A percentile compares a stretch with the other conserved stretches of the same genome.
Evolutionary conservation across 2,888 invertebrate genomes (phyloP).

Genomic region (Hedychridium roseum): DNA sequence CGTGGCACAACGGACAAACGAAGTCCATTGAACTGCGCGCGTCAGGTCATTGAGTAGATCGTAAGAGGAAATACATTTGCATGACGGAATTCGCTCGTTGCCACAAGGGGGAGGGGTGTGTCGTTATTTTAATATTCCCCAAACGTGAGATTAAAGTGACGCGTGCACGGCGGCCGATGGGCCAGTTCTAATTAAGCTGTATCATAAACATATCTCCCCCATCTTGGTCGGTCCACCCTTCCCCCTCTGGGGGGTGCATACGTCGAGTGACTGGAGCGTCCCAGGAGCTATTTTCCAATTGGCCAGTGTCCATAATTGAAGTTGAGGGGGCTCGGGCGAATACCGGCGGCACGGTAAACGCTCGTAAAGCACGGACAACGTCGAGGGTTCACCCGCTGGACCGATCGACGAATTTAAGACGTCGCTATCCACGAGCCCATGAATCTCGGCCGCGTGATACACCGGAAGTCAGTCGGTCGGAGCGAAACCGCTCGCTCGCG

Average conservation of each 20-base stretch:
- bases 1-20: no score
- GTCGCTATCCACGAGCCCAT: constrained; percentile 21
- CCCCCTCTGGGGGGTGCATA: constrained; percentile 18
- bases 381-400: constrained; percentile 3
- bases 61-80: constrained; percentile 9
- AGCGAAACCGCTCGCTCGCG: neutral
- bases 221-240: neutral
- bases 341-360: constrained; percentile 33
- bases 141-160: no score
- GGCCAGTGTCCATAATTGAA: constrained; percentile 53
- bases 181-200: constrained; percentile 43
- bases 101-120: no score
- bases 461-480: constrained; percentile 17
- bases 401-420: constrained; percentile 37
- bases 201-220: constrained; percentile 46
- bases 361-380: constrained; percentile 32
- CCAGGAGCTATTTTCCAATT: constrained; percentile 53
- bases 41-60: neutral
- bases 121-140: no score
- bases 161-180: constrained; percentile 7
- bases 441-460: constrained; percentile 29
- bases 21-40: no score
- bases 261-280: constrained; percentile 32
- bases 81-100: no score
- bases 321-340: constrained; percentile 22